Conservation (phyloP, 2,113 vertebrate genomes). For the Psophia crepitans region DNA sequence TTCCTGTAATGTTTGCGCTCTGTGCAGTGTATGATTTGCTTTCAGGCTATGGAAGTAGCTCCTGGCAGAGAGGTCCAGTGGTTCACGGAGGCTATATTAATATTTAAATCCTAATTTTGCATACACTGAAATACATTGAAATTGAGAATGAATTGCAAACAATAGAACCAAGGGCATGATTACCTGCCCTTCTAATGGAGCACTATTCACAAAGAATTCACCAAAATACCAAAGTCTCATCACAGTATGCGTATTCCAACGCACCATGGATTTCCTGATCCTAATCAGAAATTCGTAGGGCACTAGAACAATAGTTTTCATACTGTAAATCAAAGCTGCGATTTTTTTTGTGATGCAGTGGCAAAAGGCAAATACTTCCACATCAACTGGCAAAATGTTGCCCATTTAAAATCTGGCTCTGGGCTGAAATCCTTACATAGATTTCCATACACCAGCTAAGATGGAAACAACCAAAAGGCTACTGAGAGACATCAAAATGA, state of each 20-base stretch:
- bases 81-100: neutral
- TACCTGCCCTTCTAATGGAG: neutral
- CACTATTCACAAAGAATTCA: neutral
- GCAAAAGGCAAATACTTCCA: neutral
- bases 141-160: neutral
- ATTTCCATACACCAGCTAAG: neutral
- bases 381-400: neutral
- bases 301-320: neutral
- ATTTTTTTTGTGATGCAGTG: neutral
- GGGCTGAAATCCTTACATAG: neutral
- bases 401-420: neutral
- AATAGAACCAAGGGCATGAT: fast-evolving
- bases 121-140: neutral
- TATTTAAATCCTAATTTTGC: neutral
- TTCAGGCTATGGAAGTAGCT: neutral
- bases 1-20: neutral
- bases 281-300: neutral
- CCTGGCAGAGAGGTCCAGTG: neutral
- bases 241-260: fast-evolving
- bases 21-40: neutral
- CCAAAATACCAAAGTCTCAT: neutral
- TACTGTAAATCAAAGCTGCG: neutral
- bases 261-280: neutral
- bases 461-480: neutral
- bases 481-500: neutral